Conservation (phyloP, 2,113 vertebrate genomes). For the Elephas maximus region DNA sequence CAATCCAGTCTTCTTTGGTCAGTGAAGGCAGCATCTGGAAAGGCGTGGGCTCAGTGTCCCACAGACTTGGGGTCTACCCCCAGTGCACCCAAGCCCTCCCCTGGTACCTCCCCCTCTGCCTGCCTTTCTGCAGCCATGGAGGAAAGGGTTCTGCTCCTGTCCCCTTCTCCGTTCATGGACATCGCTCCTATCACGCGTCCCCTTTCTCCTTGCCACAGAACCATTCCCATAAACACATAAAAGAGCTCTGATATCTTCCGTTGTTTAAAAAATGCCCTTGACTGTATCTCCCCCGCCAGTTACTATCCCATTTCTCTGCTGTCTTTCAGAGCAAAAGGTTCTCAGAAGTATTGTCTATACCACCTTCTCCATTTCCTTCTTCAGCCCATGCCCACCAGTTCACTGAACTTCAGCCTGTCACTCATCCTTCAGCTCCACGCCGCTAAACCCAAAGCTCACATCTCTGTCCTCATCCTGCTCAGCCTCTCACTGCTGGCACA, state of each 20-base stretch:
- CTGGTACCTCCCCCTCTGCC: neutral
- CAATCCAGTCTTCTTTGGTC: neutral
- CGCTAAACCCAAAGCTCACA: neutral
- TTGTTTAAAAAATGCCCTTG: neutral
- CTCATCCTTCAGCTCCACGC: neutral
- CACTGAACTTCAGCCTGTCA: neutral
- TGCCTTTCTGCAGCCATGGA: neutral
- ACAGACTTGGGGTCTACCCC: neutral
- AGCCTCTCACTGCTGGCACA: neutral
- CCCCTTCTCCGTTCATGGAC: neutral
- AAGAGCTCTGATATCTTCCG: neutral
- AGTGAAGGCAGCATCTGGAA: neutral
- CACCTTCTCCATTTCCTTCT: neutral
- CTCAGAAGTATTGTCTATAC: neutral
- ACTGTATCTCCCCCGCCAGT: neutral
- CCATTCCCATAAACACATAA: neutral
- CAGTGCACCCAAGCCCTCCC: neutral
- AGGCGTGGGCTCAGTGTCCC: neutral
- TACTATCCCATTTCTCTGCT: neutral
- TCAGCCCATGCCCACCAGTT: no score
- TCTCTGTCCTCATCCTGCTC: neutral
- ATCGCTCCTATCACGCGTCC: neutral
- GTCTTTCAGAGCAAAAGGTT: neutral
- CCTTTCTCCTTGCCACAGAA: neutral
- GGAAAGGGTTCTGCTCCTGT: neutral